Percentiles rank a stretch among this genome's conserved stretches.
Evolutionary conservation across 2,113 vertebrate species (phyloP).

Genomic region (Lipotes vexillifer): DNA sequence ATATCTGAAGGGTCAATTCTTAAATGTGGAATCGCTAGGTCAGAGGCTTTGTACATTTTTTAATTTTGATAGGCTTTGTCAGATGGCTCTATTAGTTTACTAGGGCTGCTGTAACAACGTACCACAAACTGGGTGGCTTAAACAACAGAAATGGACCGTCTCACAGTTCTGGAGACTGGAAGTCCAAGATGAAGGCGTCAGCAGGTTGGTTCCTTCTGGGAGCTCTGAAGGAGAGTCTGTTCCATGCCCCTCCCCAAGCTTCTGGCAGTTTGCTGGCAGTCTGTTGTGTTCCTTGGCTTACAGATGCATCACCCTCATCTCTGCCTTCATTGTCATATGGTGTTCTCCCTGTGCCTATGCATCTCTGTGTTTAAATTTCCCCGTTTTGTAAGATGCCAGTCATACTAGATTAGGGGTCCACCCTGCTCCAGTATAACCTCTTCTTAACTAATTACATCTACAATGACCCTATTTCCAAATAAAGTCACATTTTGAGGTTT

Average conservation of each 20-base stretch:
- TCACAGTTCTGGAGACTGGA: not conserved
- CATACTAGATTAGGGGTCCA: not conserved
- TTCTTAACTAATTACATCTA: not conserved
- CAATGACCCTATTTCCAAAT: not conserved
- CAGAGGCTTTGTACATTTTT: not conserved
- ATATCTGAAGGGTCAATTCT: not conserved
- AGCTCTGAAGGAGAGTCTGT: not conserved
- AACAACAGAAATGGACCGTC: not conserved
- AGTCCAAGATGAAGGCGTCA: not conserved
- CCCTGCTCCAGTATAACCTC: not conserved
- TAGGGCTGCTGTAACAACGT: not conserved
- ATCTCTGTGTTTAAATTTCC: not conserved
- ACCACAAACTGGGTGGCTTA: not conserved
- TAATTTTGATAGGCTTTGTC: not conserved
- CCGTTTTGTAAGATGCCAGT: not conserved
- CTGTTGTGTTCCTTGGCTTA: not conserved
- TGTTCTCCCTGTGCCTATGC: not conserved
- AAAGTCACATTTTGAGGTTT: not conserved
- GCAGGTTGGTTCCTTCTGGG: not conserved
- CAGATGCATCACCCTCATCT: too few relatives aligned
- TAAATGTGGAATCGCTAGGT: not conserved
- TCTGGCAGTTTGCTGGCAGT: not conserved
- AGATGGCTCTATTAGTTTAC: not conserved
- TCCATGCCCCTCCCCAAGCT: rapidly evolving
- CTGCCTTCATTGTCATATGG: not conserved